A percentile compares a stretch with the other conserved stretches of the same genome.
phyloP scores from a whole-genome alignment of 2,113 vertebrate species.

The Pseudopodoces humilis region DNA sequence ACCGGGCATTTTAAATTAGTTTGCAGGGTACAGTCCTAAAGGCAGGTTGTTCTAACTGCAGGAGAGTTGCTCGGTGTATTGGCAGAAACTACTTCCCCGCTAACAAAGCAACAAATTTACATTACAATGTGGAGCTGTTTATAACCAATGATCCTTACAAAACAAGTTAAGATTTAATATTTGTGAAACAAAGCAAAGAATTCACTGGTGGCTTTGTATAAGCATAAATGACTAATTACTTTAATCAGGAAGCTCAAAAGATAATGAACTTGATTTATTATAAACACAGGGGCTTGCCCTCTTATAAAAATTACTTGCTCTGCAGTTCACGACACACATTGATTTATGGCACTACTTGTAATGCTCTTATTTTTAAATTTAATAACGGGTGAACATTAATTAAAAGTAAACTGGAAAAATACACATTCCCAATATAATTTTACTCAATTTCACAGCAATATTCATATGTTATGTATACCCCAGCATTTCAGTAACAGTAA shows the following conservation, averaged over 20 bases:
- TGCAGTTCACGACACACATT: not conserved
- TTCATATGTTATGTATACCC: not conserved
- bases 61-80: not conserved
- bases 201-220: not conserved
- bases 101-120: not conserved
- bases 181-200: not conserved
- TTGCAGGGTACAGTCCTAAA: not conserved
- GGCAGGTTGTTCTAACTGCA: not conserved
- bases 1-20: not conserved
- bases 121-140: not conserved
- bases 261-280: constrained; percentile 42
- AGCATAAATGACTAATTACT: constrained; percentile 62
- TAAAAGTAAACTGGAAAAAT: constrained; percentile 21
- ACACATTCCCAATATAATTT: not conserved
- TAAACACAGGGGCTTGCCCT: not conserved
- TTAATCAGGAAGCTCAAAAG: constrained; percentile 28
- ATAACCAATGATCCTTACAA: not conserved
- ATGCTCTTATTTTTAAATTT: not conserved
- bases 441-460: not conserved
- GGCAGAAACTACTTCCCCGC: not conserved
- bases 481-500: not conserved
- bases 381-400: not conserved
- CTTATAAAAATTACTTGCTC: not conserved
- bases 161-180: not conserved
- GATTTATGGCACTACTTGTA: constrained; percentile 12